Evolutionary conservation across 1,140 invertebrate genomes (phyloP).

Genomic region (Cydia pomonella): DNA sequence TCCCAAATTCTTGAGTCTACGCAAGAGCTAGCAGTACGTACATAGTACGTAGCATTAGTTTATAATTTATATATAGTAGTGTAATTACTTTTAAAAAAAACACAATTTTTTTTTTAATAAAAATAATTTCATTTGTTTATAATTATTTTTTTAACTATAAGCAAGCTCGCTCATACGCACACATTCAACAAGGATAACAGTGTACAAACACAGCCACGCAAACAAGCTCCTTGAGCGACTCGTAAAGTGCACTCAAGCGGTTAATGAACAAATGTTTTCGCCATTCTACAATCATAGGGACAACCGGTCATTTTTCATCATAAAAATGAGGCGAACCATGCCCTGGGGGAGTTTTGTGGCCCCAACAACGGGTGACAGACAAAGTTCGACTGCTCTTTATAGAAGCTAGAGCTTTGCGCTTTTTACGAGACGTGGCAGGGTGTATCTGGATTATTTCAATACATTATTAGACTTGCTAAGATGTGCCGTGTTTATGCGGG

Average conservation of each 20-base stretch:
- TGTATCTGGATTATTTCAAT: slow-evolving; percentile 14
- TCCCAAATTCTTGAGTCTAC: no score
- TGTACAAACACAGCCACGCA: not conserved
- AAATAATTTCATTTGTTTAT: no score
- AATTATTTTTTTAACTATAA: no score
- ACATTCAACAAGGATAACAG: no score
- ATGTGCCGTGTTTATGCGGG: not conserved
- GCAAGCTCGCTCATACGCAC: no score
- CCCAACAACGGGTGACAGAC: slow-evolving; percentile 48
- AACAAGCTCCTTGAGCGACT: slow-evolving; percentile 1
- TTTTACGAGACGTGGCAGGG: slow-evolving; percentile 5
- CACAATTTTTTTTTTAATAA: no score
- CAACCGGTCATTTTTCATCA: slow-evolving; percentile 62
- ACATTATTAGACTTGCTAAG: not conserved
- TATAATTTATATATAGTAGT: no score
- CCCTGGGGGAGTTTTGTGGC: slow-evolving; percentile 54
- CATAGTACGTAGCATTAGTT: no score
- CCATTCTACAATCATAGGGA: slow-evolving; percentile 52
- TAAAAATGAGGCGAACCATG: slow-evolving; percentile 52
- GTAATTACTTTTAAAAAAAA: no score
- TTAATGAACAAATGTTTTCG: slow-evolving; percentile 66
- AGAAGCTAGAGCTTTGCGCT: slow-evolving; percentile 43
- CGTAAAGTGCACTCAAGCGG: slow-evolving; percentile 37
- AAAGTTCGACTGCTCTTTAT: slow-evolving; percentile 59
- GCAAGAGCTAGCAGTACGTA: no score